Evolutionary conservation across 2,113 vertebrate genomes (phyloP), one percentile per base, ranked within the genome.

Genomic region (Propithecus coquereli): DNA sequence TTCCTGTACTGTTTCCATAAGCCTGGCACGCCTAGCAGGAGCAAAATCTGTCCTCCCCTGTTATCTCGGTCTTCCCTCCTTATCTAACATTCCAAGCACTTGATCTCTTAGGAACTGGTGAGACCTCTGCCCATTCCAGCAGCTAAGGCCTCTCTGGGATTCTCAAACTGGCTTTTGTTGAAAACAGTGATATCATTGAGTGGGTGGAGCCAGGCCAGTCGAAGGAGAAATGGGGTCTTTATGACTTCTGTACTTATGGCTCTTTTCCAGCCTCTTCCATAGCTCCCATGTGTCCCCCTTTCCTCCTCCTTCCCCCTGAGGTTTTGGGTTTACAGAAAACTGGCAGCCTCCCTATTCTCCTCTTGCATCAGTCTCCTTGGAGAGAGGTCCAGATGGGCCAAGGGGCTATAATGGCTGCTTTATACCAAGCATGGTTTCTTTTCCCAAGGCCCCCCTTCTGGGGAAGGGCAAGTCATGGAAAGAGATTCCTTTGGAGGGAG

Each of bases 251-350:
- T 97, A 90, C 96, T 96, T 76, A 94, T 97, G 97, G 98, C 98
- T 93, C 32, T 0, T 52, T 98, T 98, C 98, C 98, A 98, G 97
- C n/a, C 63, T 68, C 90, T 96, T 96, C 96, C 3, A 0, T 73
- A 4, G 1, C 65, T 92, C n/a, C 82, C 22, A 1, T 92, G 74
- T 87, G 82, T 65, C 93, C 71, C n/a, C 30, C 43, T 63, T 65
- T 65, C 45, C 32, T 79, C 57, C 54, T 82, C 7, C 57, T 50
- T 66, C 18, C 66, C 66, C 87, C 95, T 66, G 52, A 96, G 98
- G 98, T 98, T 99, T 99, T 97, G 98, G 97, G 97, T 98, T 97
- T 99, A 98, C 95, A 98, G 98, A 98, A 94, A 94, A 97, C 96
- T 97, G 98, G 97, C 97, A 97, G 87, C 77, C 79, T 93, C 96